These are phyloP conservation scores for Stylophora pistillata DNA, from an alignment of 64 coral and sea anemone genomes.

Conservation along the genomic window DNA sequence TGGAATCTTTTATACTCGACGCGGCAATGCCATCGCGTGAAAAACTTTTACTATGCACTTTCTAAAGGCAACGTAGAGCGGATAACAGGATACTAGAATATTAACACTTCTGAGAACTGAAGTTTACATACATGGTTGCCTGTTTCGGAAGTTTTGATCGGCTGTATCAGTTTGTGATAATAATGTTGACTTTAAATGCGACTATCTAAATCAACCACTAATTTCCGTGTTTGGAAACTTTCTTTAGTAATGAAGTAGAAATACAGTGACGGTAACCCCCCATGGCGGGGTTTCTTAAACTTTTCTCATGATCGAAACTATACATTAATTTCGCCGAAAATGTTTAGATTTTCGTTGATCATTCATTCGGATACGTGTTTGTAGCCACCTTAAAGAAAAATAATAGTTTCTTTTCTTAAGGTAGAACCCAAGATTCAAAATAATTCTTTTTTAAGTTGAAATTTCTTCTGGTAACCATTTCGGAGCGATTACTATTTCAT, in stretches of 20 bases:
- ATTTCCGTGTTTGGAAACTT: constrained; percentile 14
- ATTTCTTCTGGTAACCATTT: no score
- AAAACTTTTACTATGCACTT: no score
- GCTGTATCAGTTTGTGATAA: not conserved
- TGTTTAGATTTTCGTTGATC: not conserved
- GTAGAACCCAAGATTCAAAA: not conserved
- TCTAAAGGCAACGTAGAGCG: no score
- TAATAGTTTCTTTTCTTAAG: not conserved
- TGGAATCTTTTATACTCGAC: not conserved
- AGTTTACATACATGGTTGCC: not conserved
- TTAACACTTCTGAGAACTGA: not conserved
- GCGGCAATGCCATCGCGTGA: no score
- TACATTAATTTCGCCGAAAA: not conserved
- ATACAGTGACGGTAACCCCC: not conserved
- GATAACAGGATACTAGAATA: no score
- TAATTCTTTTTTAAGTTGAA: no score
- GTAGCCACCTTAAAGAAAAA: no score
- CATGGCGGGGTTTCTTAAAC: not conserved
- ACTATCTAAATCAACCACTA: not conserved
- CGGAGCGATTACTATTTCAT: no score
- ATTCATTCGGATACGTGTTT: not conserved
- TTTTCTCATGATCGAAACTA: not conserved
- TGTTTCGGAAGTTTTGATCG: not conserved
- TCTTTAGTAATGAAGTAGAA: not conserved
- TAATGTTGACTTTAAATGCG: constrained; percentile 16